Conservation (phyloP, 2,888 invertebrate genomes). For the Ceratothoa steindachneri region DNA sequence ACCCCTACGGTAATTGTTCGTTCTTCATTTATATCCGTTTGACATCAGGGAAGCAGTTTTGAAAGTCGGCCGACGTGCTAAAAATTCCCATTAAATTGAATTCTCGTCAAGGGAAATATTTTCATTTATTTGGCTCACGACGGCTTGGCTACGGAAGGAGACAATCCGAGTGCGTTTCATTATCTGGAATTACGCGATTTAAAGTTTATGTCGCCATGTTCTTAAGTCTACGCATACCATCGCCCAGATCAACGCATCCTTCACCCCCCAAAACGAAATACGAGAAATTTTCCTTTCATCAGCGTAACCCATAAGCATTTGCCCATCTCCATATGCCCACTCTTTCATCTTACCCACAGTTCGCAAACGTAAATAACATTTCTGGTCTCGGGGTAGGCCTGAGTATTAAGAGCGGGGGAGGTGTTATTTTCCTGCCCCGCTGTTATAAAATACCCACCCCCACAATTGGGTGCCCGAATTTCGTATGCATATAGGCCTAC, state of each 20-base stretch:
- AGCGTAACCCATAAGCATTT: constrained; percentile 4
- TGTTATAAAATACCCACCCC: constrained; percentile 4
- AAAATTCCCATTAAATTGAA: background rate
- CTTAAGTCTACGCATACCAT: too few relatives aligned
- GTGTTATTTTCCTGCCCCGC: background rate
- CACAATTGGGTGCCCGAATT: background rate
- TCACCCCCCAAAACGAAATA: too few relatives aligned
- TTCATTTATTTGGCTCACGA: too few relatives aligned
- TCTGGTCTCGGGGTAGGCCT: background rate
- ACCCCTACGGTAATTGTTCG: too few relatives aligned
- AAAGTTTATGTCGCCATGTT: too few relatives aligned
- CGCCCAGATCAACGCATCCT: too few relatives aligned
- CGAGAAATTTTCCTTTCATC: background rate
- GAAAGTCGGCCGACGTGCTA: background rate
- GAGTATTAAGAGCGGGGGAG: background rate
- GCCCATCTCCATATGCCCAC: background rate
- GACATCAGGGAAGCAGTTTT: background rate
- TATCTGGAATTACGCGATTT: too few relatives aligned
- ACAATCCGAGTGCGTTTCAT: too few relatives aligned
- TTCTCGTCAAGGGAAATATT: too few relatives aligned
- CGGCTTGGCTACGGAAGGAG: too few relatives aligned
- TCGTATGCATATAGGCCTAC: background rate
- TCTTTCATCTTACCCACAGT: constrained; percentile 7
- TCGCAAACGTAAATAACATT: constrained; percentile 9
- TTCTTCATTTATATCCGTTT: too few relatives aligned